Evolutionary conservation across 2,797 vertebrate genomes (phyloP), one percentile per base, ranked within the genome.

Genomic region (Zalophus californianus): DNA sequence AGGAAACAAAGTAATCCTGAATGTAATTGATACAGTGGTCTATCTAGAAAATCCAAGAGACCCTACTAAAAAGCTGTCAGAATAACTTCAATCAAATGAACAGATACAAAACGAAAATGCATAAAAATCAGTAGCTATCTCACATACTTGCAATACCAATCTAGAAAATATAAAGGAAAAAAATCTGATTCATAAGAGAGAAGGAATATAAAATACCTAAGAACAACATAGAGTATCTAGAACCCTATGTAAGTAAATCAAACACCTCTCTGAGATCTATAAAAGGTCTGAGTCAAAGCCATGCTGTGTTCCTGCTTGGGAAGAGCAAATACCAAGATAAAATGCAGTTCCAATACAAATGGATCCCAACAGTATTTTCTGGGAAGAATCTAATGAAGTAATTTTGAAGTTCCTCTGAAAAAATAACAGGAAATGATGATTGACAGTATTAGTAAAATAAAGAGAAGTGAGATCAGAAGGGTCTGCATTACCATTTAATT

Each of bases 361-460:
- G 52, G 41, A 64, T 50, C 44, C 60, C 41, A n/a, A 2, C 11
- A 68, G 79, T 13, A 38, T 64, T 89, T 86, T 93, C 48, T 86
- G 77, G 89, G 64, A 91, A 83, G 62, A 70, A 54, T n/a, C 23
- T 90, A 79, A 86, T 38, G 87, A 82, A 95, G 54, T 68, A 32
- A 90, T 83, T 94, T 96, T 79, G 79, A 95, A 84, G 85, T 86
- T 94, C 77, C 70, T 84, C 80, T 83, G 35, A 93, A 96, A 75
- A 27, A 95, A 91, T 50, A 86, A 72, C 16, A 62, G 85, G 96
- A 95, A 90, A 95, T 27, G 48, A 64, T 83, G 64, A 52, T 25
- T 78, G 52, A 62, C 12, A 35, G 68, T 52, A 62, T 90, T 64
- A 80, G 64, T 38, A 86, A 56, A 88, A 82, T 68, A 77, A 82